Evolutionary conservation across 2,113 vertebrate genomes (phyloP), one percentile per base, ranked within the genome.

Genomic region (Hippocampus barbouri): DNA sequence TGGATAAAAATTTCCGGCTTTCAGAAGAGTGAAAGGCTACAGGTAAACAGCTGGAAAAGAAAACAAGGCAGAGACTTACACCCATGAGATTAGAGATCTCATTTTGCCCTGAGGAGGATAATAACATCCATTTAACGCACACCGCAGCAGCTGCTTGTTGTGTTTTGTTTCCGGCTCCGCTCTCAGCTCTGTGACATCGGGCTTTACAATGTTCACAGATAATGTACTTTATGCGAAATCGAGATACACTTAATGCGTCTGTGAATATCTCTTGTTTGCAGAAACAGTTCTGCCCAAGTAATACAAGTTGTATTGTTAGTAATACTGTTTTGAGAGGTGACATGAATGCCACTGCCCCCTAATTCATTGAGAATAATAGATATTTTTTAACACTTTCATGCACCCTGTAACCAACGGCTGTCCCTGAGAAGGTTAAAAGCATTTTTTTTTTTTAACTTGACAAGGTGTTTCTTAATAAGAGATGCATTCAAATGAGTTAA

Each of bases 41-140:
- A 81, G 43, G 68, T 78, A 63, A 53, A 77, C 59, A 77, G 49
- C 56, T 57, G 18, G 23, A 53, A 51, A 73, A 43, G 70, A 76
- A 76, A 83, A 68, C 63, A 25, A 69, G 18, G 59, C 66, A 83
- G 82, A 68, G 69, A 69, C 62, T 54, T 66, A 20, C 10, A 67
- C 14, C 41, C 40, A 47, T 4, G 65, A 81, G 73, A 79, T n/a
- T 38, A 20, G 71, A 81, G 11, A 45, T 43, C 41, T 11, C 71
- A 77, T 70, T 83, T 82, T 67, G 76, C 73, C 79, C 74, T 9
- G 47, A 80, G 74, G 81, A 63, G 18, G 16, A 77, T 43, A 79
- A 69, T 72, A 67, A 81, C 75, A 76, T 78, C 77, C 82, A 82
- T 86, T 82, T 74, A 66, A 79, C 82, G 73, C 74, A 78, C 73